phyloP scores from a whole-genome alignment of 2,113 vertebrate genomes.

The Oryzias curvinotus region DNA sequence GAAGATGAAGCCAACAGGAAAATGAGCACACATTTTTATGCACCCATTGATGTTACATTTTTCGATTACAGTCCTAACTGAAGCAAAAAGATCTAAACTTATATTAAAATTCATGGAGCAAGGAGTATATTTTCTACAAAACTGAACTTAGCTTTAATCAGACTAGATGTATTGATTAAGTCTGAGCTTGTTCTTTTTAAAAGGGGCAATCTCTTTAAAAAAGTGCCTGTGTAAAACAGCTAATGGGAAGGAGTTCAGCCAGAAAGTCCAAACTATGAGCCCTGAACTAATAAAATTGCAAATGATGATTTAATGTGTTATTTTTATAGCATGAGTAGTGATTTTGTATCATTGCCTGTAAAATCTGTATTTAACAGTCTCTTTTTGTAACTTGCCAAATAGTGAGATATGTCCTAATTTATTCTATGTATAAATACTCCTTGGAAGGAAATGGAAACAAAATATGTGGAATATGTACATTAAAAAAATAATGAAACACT shows the following conservation, averaged over 20 bases:
- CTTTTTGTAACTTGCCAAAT: no score
- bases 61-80: neutral
- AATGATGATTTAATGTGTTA: slow-evolving; percentile 3
- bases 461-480: no score
- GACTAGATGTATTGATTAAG: slow-evolving; percentile 49
- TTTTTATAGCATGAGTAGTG: neutral
- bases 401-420: no score
- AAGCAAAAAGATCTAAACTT: slow-evolving; percentile 7
- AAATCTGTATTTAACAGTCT: no score
- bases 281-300: slow-evolving; percentile 7
- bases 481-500: no score
- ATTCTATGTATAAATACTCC: no score
- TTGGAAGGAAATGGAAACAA: no score
- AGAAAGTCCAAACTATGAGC: slow-evolving; percentile 14
- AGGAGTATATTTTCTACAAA: slow-evolving; percentile 39
- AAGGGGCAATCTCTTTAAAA: slow-evolving; percentile 38
- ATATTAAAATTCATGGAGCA: slow-evolving; percentile 49
- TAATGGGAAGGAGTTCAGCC: slow-evolving; percentile 16
- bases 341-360: no score
- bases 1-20: neutral
- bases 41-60: neutral
- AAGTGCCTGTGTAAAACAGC: slow-evolving; percentile 45
- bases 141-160: slow-evolving; percentile 33
- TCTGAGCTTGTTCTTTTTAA: slow-evolving; percentile 51
- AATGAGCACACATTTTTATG: neutral